Conservation (phyloP, 1,140 invertebrate species). For the Sinella curviseta region DNA sequence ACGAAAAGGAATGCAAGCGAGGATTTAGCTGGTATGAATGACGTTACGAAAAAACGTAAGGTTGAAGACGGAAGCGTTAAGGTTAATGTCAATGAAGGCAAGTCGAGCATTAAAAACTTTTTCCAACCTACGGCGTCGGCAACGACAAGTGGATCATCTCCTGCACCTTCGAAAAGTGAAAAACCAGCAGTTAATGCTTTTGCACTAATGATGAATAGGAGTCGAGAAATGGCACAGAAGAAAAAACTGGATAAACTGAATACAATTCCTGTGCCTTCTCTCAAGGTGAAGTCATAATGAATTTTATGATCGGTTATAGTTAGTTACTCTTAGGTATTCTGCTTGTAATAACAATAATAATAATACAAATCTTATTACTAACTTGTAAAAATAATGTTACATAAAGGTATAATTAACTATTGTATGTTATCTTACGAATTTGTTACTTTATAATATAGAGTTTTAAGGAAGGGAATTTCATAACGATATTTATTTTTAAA, state of each 20-base stretch:
- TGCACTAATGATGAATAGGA: slow-evolving; percentile 38
- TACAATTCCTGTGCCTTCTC: background rate
- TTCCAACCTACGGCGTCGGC: background rate
- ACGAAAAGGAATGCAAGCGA: background rate
- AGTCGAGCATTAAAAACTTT: background rate
- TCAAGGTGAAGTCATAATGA: background rate
- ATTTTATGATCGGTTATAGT: background rate
- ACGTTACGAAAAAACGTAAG: background rate
- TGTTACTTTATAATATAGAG: background rate
- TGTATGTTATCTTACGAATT: background rate
- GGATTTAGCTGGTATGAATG: background rate
- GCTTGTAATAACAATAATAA: too few species aligned
- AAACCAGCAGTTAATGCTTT: slow-evolving; percentile 35
- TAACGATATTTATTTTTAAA: background rate
- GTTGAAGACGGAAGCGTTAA: background rate
- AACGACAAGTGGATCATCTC: background rate
- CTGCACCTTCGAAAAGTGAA: background rate
- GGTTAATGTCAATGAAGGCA: background rate
- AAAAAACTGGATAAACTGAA: slow-evolving; percentile 30
- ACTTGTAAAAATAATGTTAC: background rate
- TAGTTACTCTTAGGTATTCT: too few species aligned
- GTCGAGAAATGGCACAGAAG: slow-evolving; percentile 28
- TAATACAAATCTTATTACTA: background rate
- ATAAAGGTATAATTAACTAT: background rate
- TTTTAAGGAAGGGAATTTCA: background rate